These are phyloP conservation scores for Drosophila cognata DNA, from an alignment of 2,888 invertebrate species.

Conservation along the genomic window DNA sequence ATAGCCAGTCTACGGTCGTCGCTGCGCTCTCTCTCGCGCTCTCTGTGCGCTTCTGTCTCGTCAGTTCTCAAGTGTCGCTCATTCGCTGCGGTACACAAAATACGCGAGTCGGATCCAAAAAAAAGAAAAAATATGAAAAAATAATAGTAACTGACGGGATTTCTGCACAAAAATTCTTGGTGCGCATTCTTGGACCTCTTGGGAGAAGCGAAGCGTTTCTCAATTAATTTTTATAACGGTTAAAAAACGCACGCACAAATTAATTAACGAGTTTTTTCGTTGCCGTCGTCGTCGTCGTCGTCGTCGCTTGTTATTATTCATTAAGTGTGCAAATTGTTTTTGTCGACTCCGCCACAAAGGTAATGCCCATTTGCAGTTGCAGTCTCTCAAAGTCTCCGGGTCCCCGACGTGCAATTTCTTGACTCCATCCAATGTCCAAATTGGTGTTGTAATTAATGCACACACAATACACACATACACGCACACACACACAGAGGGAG, in stretches of 20 bases:
- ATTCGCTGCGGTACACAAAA: conserved; percentile 57
- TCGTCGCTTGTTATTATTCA: conserved; percentile 44
- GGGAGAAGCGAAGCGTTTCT: conserved; percentile 31
- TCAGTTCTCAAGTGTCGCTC: conserved; percentile 69
- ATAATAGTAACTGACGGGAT: background rate
- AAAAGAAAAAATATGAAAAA: background rate
- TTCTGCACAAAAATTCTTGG: conserved; percentile 25
- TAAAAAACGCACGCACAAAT: conserved; percentile 32
- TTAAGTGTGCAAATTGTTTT: conserved; percentile 69
- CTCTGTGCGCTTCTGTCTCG: conserved; percentile 10
- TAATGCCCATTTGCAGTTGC: conserved; percentile 61
- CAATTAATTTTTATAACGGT: conserved; percentile 50
- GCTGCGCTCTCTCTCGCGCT: conserved; percentile 34
- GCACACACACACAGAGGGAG: background rate
- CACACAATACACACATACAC: background rate
- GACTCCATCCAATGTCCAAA: conserved; percentile 22
- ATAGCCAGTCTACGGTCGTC: conserved; percentile 53
- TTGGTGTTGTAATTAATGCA: conserved; percentile 70
- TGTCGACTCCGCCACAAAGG: conserved; percentile 61
- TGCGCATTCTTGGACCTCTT: conserved; percentile 15
- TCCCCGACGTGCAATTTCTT: conserved; percentile 74
- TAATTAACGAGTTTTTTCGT: conserved; percentile 25
- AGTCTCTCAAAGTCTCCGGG: background rate
- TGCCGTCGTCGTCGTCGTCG: background rate
- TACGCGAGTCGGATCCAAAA: conserved; percentile 7